Evolutionary conservation across 2,888 invertebrate species (phyloP).

Genomic region (Subacronicta megacephala): DNA sequence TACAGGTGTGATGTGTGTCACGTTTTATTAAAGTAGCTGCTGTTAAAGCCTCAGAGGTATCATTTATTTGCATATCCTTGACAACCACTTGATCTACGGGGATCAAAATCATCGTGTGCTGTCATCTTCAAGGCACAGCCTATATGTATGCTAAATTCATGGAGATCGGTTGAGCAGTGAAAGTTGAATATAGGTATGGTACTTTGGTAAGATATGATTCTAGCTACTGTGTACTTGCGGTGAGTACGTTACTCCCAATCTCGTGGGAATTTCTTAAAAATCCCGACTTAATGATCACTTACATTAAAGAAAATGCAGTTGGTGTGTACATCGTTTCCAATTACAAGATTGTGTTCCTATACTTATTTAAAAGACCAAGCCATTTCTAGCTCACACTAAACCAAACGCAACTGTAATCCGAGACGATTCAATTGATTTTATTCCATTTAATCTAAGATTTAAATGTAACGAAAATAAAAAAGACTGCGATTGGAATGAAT

Average conservation of each 20-base stretch:
- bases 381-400: slow-evolving; percentile 1
- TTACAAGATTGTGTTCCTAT: too few species aligned
- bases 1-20: slow-evolving; percentile 9
- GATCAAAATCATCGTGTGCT: slow-evolving; percentile 36
- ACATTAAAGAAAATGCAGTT: too few species aligned
- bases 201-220: too few species aligned
- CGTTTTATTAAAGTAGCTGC: slow-evolving; percentile 27
- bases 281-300: too few species aligned
- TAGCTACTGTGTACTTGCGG: too few species aligned
- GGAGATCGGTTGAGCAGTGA: slow-evolving; percentile 33
- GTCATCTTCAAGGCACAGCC: slow-evolving; percentile 36
- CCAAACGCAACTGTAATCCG: slow-evolving; percentile 32
- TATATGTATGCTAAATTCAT: slow-evolving; percentile 50
- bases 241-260: too few species aligned
- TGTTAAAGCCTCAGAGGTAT: slow-evolving; percentile 14
- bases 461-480: slow-evolving; percentile 62
- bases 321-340: too few species aligned
- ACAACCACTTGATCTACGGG: slow-evolving; percentile 32
- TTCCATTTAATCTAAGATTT: slow-evolving; percentile 61
- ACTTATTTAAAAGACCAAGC: neutral
- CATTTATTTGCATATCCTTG: slow-evolving; percentile 39
- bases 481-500: slow-evolving; percentile 67
- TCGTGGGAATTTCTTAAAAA: too few species aligned
- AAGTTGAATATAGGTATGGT: slow-evolving; percentile 32
- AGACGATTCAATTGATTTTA: slow-evolving; percentile 44